Base-by-base conservation (phyloP, 1,140 invertebrate genomes). In the Dreissena polymorpha region DNA sequence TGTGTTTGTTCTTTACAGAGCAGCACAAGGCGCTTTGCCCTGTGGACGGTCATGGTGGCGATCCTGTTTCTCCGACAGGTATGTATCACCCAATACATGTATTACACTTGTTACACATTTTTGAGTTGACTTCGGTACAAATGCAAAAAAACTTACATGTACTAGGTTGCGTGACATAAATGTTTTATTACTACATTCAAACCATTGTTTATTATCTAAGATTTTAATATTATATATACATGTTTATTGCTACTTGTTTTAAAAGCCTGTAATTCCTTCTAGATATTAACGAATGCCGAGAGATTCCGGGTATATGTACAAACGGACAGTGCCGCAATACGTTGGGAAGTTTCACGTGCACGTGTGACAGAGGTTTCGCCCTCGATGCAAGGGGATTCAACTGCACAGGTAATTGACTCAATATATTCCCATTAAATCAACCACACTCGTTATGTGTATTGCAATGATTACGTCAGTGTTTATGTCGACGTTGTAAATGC, bases 271-370 rank as follows among this genome's bases (percentile, higher is more conserved):
- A 39, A 39, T 39, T 39, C 39, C 83, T 10, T 93, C 92, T 84
- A 90, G 91, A 92, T 93, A 96, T 99, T 83, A 95, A 99, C 91
- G 98, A 99, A 94, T 99, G 98, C 82, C n/a, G 72, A 12, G 71
- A 86, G 82, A 89, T 90, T 64, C 89, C 91, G 72, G 88, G 86
- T 39, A 86, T 92, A 3, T 93, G 92, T 89, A 71, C 63, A 18
- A 97, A 98, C 91, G 92, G 92, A 8, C 55, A 87, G 12, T 93
- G 92, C 86, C 80, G 84, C 0, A 92, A 93, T 74, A 92, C 81
- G 10, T 89, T 23, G 29, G 57, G 57, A 3, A 60, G 92, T 71
- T 93, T 91, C 83, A 76, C 85, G 21, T 93, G 92, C 84, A 85
- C 82, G 8, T 93, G 92, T 84, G 88, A 92, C 27, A 73, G 86